A percentile compares a stretch with the other conserved stretches of the same genome.
phyloP scores from a whole-genome alignment of 2,113 vertebrate genomes.

The Bufo gargarizans region DNA sequence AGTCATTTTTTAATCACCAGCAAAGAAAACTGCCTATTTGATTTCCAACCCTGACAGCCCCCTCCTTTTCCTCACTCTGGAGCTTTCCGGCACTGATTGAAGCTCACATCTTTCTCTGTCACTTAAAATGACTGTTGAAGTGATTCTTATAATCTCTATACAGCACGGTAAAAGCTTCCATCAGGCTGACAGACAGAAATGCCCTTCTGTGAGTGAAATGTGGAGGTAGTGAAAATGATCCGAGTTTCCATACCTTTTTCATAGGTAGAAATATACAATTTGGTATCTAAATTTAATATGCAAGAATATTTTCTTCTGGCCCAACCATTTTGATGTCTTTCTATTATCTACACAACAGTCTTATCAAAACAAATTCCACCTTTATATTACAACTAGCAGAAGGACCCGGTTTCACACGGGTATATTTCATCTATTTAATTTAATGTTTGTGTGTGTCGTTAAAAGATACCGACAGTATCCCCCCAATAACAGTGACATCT shows the following conservation, averaged over 20 bases:
- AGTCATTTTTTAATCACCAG: neutral
- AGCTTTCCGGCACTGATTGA: neutral
- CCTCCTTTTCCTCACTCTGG: neutral
- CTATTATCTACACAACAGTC: no score
- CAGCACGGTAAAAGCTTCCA: constrained; percentile 60
- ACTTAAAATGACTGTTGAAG: constrained; percentile 65
- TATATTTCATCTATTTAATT: no score
- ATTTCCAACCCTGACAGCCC: neutral
- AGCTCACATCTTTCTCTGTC: constrained; percentile 37
- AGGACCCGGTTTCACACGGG: no score
- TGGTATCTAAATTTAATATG: constrained; percentile 53
- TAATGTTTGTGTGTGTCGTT: no score
- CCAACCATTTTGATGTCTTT: no score
- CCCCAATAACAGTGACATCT: no score
- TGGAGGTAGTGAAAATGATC: constrained; percentile 60
- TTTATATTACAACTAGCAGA: no score
- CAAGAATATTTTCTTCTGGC: constrained; percentile 40
- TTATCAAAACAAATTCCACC: no score
- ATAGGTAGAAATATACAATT: constrained; percentile 42
- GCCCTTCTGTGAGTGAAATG: constrained; percentile 61
- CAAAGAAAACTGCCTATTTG: neutral
- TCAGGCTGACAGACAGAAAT: constrained; percentile 59
- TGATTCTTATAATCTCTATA: constrained; percentile 64
- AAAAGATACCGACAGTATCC: no score
- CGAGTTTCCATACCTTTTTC: constrained; percentile 43